Evolutionary conservation across 2,113 vertebrate species (phyloP).

Genomic region (Carassius gibelio): DNA sequence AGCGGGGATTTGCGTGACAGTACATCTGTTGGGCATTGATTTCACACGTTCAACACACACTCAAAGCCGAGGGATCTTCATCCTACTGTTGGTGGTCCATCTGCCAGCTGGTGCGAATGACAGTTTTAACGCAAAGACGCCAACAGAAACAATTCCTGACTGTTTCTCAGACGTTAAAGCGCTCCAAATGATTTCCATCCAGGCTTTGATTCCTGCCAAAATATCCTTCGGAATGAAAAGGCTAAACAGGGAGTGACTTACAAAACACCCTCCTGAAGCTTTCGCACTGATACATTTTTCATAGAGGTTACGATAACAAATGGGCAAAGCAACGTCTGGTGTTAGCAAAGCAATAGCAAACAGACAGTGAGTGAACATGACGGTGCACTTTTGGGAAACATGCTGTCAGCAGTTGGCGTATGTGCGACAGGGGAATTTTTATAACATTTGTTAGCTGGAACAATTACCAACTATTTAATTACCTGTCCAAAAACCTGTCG

Average conservation of each 20-base stretch:
- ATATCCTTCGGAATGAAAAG: neutral
- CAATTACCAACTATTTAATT: neutral
- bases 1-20: neutral
- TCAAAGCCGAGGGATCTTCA: slow-evolving; percentile 15
- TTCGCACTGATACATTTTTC: neutral
- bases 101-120: slow-evolving; percentile 24
- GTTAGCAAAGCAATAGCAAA: neutral
- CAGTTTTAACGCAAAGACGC: slow-evolving; percentile 9
- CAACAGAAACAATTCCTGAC: slow-evolving; percentile 25
- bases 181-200: neutral
- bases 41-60: neutral
- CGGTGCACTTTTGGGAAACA: neutral
- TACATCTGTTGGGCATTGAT: slow-evolving; percentile 25
- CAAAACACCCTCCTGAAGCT: neutral
- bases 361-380: neutral
- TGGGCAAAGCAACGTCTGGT: neutral
- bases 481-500: neutral
- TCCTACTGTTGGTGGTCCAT: slow-evolving; percentile 27
- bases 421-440: neutral
- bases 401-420: neutral
- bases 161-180: neutral
- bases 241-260: neutral
- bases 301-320: neutral
- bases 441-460: neutral
- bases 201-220: neutral